Conservation (phyloP, 2,888 invertebrate species). For the Acrocyrtus sp. region DNA sequence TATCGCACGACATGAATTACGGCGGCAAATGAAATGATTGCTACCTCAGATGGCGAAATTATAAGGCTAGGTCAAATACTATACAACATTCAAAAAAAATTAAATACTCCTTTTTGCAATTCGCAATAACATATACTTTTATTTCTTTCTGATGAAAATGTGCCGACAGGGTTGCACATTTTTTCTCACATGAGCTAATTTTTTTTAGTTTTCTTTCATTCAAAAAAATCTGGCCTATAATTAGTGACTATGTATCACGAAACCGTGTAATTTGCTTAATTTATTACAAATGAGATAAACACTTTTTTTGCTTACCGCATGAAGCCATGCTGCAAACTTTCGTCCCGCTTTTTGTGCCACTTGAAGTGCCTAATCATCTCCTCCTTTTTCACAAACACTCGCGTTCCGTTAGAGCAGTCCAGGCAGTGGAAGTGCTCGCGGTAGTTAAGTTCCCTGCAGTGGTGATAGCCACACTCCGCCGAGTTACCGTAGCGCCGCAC, state of each 20-base stretch:
- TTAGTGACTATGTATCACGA: background rate
- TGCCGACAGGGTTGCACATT: background rate
- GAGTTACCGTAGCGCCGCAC: conserved; percentile 86
- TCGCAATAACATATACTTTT: too few species aligned
- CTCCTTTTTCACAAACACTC: conserved; percentile 97
- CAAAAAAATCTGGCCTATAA: background rate
- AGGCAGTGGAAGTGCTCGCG: conserved; percentile 95
- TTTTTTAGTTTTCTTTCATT: too few species aligned
- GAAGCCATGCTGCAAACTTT: conserved; percentile 94
- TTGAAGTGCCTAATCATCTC: conserved; percentile 99
- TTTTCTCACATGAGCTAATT: background rate
- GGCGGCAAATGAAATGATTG: background rate
- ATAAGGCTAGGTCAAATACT: background rate
- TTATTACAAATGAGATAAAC: background rate
- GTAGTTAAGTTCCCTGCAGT: conserved; percentile 89
- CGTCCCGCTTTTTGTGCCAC: conserved; percentile 99
- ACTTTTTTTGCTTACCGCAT: conserved; percentile 70
- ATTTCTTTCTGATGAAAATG: background rate
- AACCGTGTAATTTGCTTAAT: background rate
- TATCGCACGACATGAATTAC: too few species aligned
- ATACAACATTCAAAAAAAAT: background rate
- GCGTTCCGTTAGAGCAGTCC: conserved; percentile 74
- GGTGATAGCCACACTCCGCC: conserved; percentile 78
- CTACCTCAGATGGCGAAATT: conserved; percentile 12
- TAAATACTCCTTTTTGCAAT: background rate